Conservation (phyloP, 2,113 vertebrate genomes). For the Lepus americanus region DNA sequence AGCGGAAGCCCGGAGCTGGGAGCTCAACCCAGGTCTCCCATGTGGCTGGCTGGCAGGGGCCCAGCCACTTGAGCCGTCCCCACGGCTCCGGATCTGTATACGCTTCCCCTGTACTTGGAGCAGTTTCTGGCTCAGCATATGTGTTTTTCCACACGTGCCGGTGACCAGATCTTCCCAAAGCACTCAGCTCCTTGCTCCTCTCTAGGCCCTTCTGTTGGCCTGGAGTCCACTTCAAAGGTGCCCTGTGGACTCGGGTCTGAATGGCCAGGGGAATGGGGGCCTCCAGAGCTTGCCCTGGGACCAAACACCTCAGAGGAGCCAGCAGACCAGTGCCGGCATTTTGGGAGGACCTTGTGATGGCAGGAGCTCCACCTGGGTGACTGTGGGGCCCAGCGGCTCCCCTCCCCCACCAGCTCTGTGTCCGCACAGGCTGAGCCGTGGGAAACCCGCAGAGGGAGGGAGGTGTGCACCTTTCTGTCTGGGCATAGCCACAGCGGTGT, state of each 20-base stretch:
- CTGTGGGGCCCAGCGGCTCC: too few species aligned
- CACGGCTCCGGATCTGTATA: too few species aligned
- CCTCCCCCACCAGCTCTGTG: neutral
- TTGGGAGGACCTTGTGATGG: neutral
- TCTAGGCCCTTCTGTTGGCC: too few species aligned
- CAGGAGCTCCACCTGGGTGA: neutral
- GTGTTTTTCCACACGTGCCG: neutral
- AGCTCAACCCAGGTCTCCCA: too few species aligned
- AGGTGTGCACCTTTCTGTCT: neutral
- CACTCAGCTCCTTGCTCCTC: too few species aligned
- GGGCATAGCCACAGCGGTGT: neutral
- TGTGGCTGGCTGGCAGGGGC: too few species aligned
- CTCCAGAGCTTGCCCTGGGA: neutral
- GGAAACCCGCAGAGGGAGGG: neutral
- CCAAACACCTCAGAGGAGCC: neutral
- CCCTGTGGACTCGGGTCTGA: neutral
- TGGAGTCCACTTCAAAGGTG: neutral
- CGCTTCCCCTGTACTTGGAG: neutral
- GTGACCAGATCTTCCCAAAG: neutral
- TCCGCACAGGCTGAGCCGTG: neutral
- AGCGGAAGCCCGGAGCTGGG: too few species aligned
- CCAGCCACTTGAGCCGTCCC: too few species aligned
- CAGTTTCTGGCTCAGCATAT: neutral
- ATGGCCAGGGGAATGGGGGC: neutral
- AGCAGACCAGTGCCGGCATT: neutral